A percentile compares a stretch with the other conserved stretches of the same genome.
Evolutionary conservation across 2,888 invertebrate genomes (phyloP).

Genomic region (Bellardia bayeri): DNA sequence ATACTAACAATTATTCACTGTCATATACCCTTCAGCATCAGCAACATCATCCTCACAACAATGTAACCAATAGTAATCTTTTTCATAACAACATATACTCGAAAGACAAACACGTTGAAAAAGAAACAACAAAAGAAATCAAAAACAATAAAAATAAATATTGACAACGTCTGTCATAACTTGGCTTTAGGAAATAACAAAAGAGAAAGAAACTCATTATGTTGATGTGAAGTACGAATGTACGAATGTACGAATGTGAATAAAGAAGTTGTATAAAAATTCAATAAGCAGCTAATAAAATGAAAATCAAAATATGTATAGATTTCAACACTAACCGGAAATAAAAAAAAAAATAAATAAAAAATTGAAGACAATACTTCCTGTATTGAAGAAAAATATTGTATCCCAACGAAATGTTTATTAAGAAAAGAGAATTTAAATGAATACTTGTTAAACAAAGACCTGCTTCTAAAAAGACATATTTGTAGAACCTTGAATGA

Average conservation of each 20-base stretch:
- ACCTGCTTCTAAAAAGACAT: no score
- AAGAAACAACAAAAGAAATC: slow-evolving; percentile 37
- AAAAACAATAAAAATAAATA: slow-evolving; percentile 45
- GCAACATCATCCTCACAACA: not conserved
- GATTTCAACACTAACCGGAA: slow-evolving; percentile 39
- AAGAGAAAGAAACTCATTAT: slow-evolving; percentile 36
- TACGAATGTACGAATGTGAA: slow-evolving; percentile 12
- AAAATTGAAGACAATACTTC: not conserved
- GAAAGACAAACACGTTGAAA: not conserved
- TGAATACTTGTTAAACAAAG: no score
- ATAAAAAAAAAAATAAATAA: not conserved
- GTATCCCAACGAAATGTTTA: not conserved
- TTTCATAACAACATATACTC: not conserved
- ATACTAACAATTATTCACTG: not conserved
- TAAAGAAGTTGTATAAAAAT: slow-evolving; percentile 22
- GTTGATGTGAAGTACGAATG: slow-evolving; percentile 20
- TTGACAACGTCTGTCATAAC: slow-evolving; percentile 45
- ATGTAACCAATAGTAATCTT: slow-evolving; percentile 11
- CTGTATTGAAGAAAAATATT: not conserved
- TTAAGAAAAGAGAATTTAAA: no score
- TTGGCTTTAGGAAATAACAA: slow-evolving; percentile 14
- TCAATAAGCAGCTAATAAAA: slow-evolving; percentile 33
- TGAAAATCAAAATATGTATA: slow-evolving; percentile 4
- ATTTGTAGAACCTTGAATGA: no score
- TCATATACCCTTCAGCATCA: not conserved